These are phyloP conservation scores for Lophotis ruficrista DNA, from an alignment of 2,113 vertebrate genomes.

Conservation along the genomic window DNA sequence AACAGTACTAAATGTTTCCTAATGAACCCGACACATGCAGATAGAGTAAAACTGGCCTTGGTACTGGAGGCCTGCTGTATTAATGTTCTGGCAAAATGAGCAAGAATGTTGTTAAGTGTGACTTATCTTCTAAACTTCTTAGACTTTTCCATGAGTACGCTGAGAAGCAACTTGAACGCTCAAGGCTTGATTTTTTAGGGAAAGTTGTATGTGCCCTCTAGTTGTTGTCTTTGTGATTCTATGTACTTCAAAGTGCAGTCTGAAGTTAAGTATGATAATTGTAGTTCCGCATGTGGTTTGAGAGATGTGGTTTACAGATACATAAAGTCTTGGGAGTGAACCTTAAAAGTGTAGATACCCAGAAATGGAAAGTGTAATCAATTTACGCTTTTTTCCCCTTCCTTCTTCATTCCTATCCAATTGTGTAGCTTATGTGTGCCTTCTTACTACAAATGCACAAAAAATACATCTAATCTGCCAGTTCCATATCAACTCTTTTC, in stretches of 20 bases:
- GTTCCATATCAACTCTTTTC: neutral
- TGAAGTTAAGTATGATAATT: neutral
- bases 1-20: neutral
- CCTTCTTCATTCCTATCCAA: neutral
- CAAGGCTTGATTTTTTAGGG: neutral
- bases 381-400: neutral
- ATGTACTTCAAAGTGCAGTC: neutral
- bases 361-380: neutral
- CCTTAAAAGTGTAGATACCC: neutral
- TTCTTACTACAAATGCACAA: neutral
- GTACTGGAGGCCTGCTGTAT: neutral
- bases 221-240: neutral
- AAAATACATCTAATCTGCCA: neutral
- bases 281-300: neutral
- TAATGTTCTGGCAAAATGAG: neutral
- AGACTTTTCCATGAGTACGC: neutral
- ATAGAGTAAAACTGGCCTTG: neutral
- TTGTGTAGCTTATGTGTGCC: rapidly evolving
- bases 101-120: neutral
- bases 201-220: neutral
- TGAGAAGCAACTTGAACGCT: neutral
- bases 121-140: neutral
- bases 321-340: neutral
- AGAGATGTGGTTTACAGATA: neutral
- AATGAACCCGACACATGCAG: neutral